Evolutionary conservation across 2,888 invertebrate species (phyloP), one percentile per base, ranked within the genome.

Genomic region (Norana najaformis): DNA sequence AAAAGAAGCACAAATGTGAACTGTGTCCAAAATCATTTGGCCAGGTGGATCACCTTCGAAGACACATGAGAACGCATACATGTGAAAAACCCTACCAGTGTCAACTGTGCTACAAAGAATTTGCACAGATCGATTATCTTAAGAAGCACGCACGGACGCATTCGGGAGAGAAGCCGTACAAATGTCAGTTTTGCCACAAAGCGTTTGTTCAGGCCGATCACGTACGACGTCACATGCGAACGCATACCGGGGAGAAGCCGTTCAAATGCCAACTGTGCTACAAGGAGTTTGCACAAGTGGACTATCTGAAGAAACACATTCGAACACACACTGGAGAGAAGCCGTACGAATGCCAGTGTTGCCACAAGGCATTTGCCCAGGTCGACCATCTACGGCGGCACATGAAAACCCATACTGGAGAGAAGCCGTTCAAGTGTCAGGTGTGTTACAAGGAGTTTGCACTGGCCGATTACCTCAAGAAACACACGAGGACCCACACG

Each of bases 241-340:
- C 85, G 36, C 85, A 85, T 35, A 85, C 85, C 16, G 85, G 85
- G 6, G 85, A 85, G 85, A 85, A 85, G 36, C 85, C 85, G 85
- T 85, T 35, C 85, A 37, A 35, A 37, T 85, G 85, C 85, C 85
- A 85, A 35, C 30, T 85, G 34, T 85, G 85, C 36, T 37, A 85
- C 85, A 85, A 85, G 16, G 85, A 35, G 85, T 85, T 85, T 37
- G 85, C 85, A 23, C 85, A 85, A 16, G 85, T 35, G 13, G 85
- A 85, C 16, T 37, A 85, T 11, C n/a, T 85, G 13, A 85, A 85
- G 85, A 85, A 37, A 16, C 85, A 85, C 85, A 85, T 37, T 23
- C 35, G 85, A 23, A 85, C 36, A 5, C 85, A 85, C 36, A 85
- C 85, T 23, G 85, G 85, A 14, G 85, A 85, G 85, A 85, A 85